phyloP scores from a whole-genome alignment of 2,888 invertebrate genomes.

The Sclerodermus sp. region DNA sequence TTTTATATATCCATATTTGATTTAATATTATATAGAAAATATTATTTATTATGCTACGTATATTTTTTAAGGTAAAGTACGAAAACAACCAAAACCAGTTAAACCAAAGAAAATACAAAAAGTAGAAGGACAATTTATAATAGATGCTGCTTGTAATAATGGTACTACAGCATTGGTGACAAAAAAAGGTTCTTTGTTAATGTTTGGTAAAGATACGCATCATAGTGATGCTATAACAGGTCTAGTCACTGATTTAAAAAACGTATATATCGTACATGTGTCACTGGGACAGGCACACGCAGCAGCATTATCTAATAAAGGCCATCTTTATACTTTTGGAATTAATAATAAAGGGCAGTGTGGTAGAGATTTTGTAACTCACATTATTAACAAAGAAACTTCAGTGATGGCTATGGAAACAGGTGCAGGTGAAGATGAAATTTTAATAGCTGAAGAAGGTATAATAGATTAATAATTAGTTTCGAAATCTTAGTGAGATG shows the following conservation, averaged over 20 bases:
- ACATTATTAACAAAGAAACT: conserved; percentile 58
- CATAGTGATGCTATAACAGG: conserved; percentile 75
- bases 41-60: no score
- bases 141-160: conserved; percentile 89
- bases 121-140: conserved; percentile 82
- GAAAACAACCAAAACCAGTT: conserved; percentile 85
- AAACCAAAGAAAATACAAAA: conserved; percentile 92
- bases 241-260: conserved; percentile 73
- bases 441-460: conserved; percentile 51
- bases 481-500: no score
- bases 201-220: conserved; percentile 93
- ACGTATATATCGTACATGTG: conserved; percentile 69
- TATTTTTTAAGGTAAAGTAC: conserved; percentile 56
- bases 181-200: conserved; percentile 83
- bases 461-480: no score
- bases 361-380: conserved; percentile 78
- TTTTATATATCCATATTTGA: neutral
- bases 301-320: conserved; percentile 84
- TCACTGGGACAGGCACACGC: conserved; percentile 92
- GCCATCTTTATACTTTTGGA: conserved; percentile 92
- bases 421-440: conserved; percentile 53
- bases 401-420: conserved; percentile 63
- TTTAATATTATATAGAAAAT: neutral
- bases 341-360: conserved; percentile 98
- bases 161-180: conserved; percentile 93